Evolutionary conservation across 2,888 invertebrate species (phyloP).

Genomic region (Candidula unifasciata): DNA sequence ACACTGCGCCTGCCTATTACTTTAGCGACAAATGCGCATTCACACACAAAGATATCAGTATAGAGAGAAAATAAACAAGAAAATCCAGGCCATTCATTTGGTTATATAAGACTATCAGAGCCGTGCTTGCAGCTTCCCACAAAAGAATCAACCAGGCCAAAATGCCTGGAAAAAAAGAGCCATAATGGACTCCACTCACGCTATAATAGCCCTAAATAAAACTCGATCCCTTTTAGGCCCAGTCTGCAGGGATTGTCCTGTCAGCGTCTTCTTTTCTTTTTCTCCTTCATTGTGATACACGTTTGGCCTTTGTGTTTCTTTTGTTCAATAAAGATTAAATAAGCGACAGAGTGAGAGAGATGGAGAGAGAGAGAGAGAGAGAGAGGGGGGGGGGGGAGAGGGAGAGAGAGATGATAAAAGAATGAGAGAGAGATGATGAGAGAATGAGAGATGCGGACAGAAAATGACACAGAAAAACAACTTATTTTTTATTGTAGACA

Average conservation of each 20-base stretch:
- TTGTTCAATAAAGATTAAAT: background rate
- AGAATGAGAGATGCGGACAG: background rate
- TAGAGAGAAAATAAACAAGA: too few relatives aligned
- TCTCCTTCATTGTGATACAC: background rate
- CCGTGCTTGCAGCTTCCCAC: background rate
- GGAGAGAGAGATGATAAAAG: background rate
- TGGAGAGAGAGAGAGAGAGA: slow-evolving; percentile 1
- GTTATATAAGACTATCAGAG: background rate
- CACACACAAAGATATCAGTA: too few relatives aligned
- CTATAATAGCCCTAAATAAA: slow-evolving; percentile 2
- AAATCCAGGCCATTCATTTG: background rate
- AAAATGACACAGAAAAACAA: background rate
- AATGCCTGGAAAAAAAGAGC: background rate
- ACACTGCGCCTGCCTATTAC: too few relatives aligned
- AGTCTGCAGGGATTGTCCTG: background rate
- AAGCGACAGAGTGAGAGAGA: background rate
- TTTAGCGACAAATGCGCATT: too few relatives aligned
- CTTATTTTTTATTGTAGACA: too few relatives aligned
- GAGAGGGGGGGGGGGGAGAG: background rate
- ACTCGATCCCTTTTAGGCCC: background rate
- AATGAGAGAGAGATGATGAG: background rate
- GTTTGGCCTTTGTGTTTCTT: background rate
- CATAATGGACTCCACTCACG: slow-evolving; percentile 17
- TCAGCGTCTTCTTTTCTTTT: background rate
- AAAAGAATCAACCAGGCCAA: background rate